phyloP scores from a whole-genome alignment of 2,113 vertebrate species.

The Daboia siamensis region DNA sequence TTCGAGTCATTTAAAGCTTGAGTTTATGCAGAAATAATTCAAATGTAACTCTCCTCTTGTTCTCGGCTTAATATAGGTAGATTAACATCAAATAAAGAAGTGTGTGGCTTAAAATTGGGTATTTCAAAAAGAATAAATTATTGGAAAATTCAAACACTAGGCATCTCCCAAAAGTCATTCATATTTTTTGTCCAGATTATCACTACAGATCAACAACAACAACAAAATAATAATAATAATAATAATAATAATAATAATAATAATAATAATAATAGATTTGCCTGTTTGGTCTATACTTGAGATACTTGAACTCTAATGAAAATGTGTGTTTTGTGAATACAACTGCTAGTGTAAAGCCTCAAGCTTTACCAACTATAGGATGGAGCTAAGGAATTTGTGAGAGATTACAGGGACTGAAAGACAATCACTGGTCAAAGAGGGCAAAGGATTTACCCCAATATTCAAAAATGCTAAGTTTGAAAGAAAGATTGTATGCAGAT shows the following conservation, averaged over 20 bases:
- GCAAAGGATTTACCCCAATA: neutral
- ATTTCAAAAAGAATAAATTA: neutral
- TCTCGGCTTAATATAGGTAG: neutral
- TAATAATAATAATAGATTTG: neutral
- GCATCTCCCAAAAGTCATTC: neutral
- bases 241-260: too few relatives aligned
- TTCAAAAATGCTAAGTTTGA: neutral
- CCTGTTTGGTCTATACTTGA: neutral
- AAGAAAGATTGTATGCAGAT: neutral
- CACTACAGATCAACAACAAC: neutral
- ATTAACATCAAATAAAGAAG: neutral
- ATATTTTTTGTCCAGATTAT: neutral
- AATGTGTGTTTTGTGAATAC: neutral
- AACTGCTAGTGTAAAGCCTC: neutral
- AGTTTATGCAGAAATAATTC: neutral
- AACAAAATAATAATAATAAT: too few relatives aligned
- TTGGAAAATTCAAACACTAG: neutral
- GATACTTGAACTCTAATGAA: neutral
- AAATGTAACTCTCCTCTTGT: neutral
- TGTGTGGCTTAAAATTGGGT: neutral
- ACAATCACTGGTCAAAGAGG: neutral
- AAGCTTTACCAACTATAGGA: neutral
- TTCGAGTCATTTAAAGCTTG: neutral
- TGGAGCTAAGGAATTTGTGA: neutral
- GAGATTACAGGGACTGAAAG: neutral